Conservation (phyloP, 2,888 invertebrate species). For the Leucania comma region DNA sequence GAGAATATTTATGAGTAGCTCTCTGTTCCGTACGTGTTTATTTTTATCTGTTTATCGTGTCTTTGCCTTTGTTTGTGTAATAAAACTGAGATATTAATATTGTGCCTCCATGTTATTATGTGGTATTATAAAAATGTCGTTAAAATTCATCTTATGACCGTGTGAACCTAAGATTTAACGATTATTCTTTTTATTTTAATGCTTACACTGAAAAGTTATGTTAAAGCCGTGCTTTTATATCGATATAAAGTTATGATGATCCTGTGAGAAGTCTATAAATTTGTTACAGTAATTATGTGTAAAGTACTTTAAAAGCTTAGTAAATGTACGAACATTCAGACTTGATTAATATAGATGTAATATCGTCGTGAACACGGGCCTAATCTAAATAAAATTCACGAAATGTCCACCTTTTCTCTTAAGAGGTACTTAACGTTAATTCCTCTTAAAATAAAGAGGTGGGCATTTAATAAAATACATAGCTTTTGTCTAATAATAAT, state of each 20-base stretch:
- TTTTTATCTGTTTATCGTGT: constrained; percentile 53
- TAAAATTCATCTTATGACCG: constrained; percentile 6
- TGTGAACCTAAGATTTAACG: constrained; percentile 4
- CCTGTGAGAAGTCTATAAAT: constrained; percentile 7
- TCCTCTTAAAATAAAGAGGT: constrained; percentile 63
- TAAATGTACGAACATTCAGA: constrained; percentile 27
- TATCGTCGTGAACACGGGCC: constrained; percentile 27
- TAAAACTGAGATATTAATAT: constrained; percentile 41
- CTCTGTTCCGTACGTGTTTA: constrained; percentile 46
- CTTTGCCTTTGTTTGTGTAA: constrained; percentile 53
- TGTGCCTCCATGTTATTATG: constrained; percentile 7
- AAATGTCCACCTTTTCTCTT: constrained; percentile 53
- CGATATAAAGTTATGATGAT: constrained; percentile 17
- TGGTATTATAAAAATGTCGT: constrained; percentile 35
- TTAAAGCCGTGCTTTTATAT: constrained; percentile 10
- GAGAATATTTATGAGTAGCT: constrained; percentile 57
- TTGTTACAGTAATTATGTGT: constrained; percentile 30
- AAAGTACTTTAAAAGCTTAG: constrained; percentile 23
- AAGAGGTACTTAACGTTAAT: constrained; percentile 64
- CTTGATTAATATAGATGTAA: constrained; percentile 43
- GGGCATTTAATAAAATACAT: constrained; percentile 65
- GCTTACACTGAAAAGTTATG: constrained; percentile 1
- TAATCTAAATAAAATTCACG: constrained; percentile 57
- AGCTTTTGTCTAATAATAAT: constrained; percentile 57
- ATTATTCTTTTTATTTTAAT: constrained; percentile 18